These are phyloP conservation scores for Conistra vaccinii DNA, from an alignment of 2,888 invertebrate species.

Conservation along the genomic window DNA sequence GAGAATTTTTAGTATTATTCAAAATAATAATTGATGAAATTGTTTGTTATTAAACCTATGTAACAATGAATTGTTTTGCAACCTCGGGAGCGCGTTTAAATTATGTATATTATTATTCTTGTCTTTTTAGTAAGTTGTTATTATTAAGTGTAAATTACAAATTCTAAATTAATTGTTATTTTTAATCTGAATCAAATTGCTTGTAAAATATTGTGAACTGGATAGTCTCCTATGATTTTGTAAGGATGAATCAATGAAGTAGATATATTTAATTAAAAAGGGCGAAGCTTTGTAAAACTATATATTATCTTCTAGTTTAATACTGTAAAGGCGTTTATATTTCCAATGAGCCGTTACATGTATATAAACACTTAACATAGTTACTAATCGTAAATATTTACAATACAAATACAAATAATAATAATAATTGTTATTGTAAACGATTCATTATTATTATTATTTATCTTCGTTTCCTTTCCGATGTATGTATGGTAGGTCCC, in stretches of 20 bases:
- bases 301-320: conserved; percentile 56
- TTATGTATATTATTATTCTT: conserved; percentile 35
- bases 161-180: conserved; percentile 45
- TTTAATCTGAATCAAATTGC: conserved; percentile 26
- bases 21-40: conserved; percentile 44
- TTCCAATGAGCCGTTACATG: conserved; percentile 67
- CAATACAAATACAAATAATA: conserved; percentile 72
- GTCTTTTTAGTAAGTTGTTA: conserved; percentile 51
- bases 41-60: conserved; percentile 35
- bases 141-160: conserved; percentile 43
- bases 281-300: conserved; percentile 48
- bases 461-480: conserved; percentile 69
- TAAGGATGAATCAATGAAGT: conserved; percentile 2
- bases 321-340: conserved; percentile 59
- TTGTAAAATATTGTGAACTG: conserved; percentile 55
- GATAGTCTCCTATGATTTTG: conserved; percentile 45
- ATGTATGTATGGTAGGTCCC: conserved; percentile 70
- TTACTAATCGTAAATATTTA: conserved; percentile 78
- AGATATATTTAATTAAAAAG: conserved; percentile 42
- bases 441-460: conserved; percentile 58
- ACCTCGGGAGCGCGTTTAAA: conserved; percentile 13
- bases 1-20: conserved; percentile 49
- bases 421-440: conserved; percentile 55
- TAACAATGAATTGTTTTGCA: conserved; percentile 35
- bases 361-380: conserved; percentile 76